Percentiles rank a stretch among this genome's conserved stretches.
Evolutionary conservation across 2,797 vertebrate genomes (phyloP).

Genomic region (Margarornis squamiger): DNA sequence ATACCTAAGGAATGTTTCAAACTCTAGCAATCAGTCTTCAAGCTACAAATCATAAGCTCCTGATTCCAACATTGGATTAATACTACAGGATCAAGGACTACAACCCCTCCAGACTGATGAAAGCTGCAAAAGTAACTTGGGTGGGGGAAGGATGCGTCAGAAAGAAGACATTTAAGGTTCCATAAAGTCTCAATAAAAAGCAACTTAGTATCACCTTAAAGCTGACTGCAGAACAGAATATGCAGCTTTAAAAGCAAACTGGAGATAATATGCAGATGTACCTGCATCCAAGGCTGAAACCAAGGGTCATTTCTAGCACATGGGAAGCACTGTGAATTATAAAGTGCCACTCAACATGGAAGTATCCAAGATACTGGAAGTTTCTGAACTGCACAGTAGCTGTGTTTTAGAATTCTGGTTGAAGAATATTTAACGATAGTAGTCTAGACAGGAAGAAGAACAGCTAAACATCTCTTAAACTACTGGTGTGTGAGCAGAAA

Average conservation of each 20-base stretch:
- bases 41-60: neutral
- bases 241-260: neutral
- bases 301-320: neutral
- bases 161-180: neutral
- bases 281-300: neutral
- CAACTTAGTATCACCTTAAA: neutral
- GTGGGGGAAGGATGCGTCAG: neutral
- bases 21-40: neutral
- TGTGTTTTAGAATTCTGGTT: neutral
- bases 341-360: neutral
- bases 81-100: neutral
- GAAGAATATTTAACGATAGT: neutral
- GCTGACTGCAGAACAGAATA: neutral
- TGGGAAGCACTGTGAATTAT: neutral
- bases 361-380: neutral
- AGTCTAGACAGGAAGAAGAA: neutral
- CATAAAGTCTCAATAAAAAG: neutral
- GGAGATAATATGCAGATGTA: neutral
- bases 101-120: neutral
- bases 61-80: neutral
- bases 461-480: neutral
- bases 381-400: neutral
- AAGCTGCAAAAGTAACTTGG: neutral
- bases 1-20: neutral
- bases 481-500: neutral